phyloP scores from a whole-genome alignment of 1,140 invertebrate species.

The Tetramorium simillimum region DNA sequence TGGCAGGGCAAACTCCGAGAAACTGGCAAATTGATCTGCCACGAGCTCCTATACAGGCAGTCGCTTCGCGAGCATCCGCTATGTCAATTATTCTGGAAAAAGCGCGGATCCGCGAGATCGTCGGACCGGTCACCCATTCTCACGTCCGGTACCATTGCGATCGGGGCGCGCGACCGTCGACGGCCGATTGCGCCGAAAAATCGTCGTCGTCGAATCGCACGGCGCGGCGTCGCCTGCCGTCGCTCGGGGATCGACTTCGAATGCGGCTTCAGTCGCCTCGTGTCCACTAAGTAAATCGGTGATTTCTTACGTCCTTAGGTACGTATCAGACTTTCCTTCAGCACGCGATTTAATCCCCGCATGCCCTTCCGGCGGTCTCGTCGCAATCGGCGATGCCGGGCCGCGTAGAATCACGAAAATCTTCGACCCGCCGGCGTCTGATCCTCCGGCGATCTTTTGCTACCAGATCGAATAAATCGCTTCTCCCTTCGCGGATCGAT shows the following conservation, averaged over 20 bases:
- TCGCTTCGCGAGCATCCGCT: slow-evolving; percentile 52
- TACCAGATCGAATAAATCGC: slow-evolving; percentile 13
- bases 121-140: background rate
- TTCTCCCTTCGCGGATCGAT: background rate
- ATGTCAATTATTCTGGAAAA: slow-evolving; percentile 46
- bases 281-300: background rate
- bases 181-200: slow-evolving; percentile 41
- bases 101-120: slow-evolving; percentile 20
- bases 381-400: background rate
- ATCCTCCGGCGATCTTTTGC: background rate
- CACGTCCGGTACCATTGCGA: background rate
- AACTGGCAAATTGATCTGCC: slow-evolving; percentile 66
- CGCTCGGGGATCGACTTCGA: slow-evolving; percentile 38
- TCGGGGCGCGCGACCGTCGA: background rate
- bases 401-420: slow-evolving; percentile 10
- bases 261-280: slow-evolving; percentile 18
- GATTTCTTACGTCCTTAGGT: slow-evolving; percentile 13
- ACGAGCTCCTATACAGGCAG: slow-evolving; percentile 49
- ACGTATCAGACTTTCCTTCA: slow-evolving; percentile 15
- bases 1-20: slow-evolving; percentile 71
- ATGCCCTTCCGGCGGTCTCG: background rate
- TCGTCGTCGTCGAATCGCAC: slow-evolving; percentile 4
- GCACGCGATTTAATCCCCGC: background rate
- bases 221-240: slow-evolving; percentile 29
- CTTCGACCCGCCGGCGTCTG: background rate